Base-by-base conservation (phyloP, 35 echinoderm and acorn worm genomes). In the Hemicentrotus pulcherrimus region DNA sequence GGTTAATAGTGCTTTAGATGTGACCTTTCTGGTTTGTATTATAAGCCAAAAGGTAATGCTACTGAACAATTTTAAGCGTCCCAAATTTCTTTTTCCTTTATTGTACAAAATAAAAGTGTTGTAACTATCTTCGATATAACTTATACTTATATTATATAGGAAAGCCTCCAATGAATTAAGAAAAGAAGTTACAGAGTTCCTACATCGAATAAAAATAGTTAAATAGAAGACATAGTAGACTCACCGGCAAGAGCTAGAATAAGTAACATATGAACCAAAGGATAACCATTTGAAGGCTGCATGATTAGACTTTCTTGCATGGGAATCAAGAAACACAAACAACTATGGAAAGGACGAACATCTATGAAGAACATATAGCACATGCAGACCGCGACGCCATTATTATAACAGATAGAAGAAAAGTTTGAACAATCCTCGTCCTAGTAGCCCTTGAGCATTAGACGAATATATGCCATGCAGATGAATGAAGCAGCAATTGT, bases 181-280 rank as follows among this genome's bases (percentile, higher is more conserved):
- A 55, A 55, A 55, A 55, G 10, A 0, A 2, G 50, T 55, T 55
- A 55, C 50, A 55, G 15, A 55, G 50, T 10, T 55, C 10, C 15
- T 15, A 55, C 10, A 55, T 55, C 50, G 50, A 55, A 55, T 55
- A 11, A 0, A 55, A 55, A 55, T 2, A 11, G 6, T 55, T 55
- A 55, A 55, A 55, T 15, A 55, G 50, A 55, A 55, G 11, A 55
- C 11, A 12, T 11, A 55, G 50, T 55, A 28, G 6, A 78, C 65
- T 78, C 65, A 78, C 65, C 65, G 7, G 65, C 65, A 28, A 78
- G 65, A 28, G 28, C 22, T n/a, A 78, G 28, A 78, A 78, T 78
- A n/a, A 78, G 65, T n/a, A 78, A 78, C 65, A 78, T 78, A 78
- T n/a, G 65, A 78, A 78, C 65, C 65, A 78, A 28, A 78, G 65